These are phyloP conservation scores for Pseudoatta argentina DNA, from an alignment of 1,140 invertebrate genomes.

Conservation along the genomic window DNA sequence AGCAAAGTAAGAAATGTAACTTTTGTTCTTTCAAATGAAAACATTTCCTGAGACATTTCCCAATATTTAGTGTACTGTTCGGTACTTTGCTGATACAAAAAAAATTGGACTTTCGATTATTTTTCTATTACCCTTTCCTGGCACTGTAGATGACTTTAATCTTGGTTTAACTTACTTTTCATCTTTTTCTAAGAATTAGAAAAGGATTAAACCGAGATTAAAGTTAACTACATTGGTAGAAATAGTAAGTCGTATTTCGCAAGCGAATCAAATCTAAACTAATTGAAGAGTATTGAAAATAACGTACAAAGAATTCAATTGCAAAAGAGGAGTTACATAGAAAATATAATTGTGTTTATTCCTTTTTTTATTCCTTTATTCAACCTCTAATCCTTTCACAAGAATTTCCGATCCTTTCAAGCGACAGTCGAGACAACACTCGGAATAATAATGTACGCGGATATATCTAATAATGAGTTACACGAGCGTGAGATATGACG, in stretches of 20 bases:
- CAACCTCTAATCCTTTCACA: neutral
- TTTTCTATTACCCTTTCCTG: no score
- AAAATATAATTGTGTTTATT: neutral
- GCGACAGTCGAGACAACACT: neutral
- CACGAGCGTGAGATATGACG: neutral
- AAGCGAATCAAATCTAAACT: neutral
- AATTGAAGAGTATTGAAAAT: neutral
- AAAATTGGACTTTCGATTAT: neutral
- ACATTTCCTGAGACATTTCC: neutral
- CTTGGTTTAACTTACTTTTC: no score
- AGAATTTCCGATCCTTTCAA: neutral
- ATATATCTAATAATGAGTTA: neutral
- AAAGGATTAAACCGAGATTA: no score
- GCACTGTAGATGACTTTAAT: no score
- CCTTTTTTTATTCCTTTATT: neutral
- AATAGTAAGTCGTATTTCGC: neutral
- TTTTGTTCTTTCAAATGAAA: neutral
- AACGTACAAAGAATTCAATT: neutral
- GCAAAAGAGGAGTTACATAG: neutral
- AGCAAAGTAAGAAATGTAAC: neutral
- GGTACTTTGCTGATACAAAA: neutral
- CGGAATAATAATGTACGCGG: neutral
- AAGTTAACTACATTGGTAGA: no score
- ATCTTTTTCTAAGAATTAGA: no score
- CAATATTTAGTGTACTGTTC: neutral